Conservation (phyloP, 2,888 invertebrate genomes). For the Oithona nana region DNA sequence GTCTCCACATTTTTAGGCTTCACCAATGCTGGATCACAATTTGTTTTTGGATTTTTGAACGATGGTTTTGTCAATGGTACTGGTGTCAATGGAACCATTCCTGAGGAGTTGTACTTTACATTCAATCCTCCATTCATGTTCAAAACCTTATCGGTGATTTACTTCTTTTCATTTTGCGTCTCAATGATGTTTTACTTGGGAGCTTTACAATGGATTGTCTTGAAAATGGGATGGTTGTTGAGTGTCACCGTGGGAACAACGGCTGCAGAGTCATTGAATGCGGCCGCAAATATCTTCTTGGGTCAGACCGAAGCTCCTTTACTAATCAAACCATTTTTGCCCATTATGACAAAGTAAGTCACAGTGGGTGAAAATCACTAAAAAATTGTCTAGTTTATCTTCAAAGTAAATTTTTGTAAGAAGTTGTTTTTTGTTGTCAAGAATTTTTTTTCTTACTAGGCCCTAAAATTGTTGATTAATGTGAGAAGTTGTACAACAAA, state of each 20-base stretch:
- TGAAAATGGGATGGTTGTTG: constrained; percentile 50
- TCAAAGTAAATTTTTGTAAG: neutral
- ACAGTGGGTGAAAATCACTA: neutral
- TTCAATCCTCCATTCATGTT: constrained; percentile 21
- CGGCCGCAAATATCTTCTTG: constrained; percentile 80
- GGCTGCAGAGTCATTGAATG: constrained; percentile 79
- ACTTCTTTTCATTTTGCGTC: constrained; percentile 75
- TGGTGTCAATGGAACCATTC: neutral
- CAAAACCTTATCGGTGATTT: constrained; percentile 66
- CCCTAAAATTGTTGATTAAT: too few relatives aligned
- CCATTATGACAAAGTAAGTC: constrained; percentile 45
- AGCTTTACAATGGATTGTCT: constrained; percentile 63
- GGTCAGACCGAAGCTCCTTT: constrained; percentile 57
- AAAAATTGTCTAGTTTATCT: neutral
- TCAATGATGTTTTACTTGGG: constrained; percentile 75
- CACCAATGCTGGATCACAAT: constrained; percentile 55
- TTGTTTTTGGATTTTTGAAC: constrained; percentile 48
- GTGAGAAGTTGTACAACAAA: too few relatives aligned
- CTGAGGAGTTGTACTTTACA: neutral
- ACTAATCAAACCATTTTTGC: constrained; percentile 65
- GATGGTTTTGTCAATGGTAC: neutral
- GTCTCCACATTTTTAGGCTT: constrained; percentile 55
- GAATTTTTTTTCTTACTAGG: too few relatives aligned
- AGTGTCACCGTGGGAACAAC: constrained; percentile 53
- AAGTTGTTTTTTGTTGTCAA: neutral